These are phyloP conservation scores for Gallinago solitaria DNA, from an alignment of 2,797 vertebrate species.

Conservation along the genomic window DNA sequence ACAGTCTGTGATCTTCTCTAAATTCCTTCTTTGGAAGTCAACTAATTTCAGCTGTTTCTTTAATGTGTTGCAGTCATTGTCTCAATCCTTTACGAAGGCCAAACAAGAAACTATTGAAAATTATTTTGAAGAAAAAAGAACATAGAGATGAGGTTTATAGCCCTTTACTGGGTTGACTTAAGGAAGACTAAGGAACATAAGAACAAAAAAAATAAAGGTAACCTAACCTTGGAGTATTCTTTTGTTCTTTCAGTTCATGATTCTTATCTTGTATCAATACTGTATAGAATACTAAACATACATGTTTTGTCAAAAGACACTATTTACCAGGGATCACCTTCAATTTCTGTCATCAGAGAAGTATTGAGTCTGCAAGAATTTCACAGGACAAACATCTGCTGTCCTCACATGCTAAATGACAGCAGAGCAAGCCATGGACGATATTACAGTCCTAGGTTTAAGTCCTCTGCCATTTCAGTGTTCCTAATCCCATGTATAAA, in stretches of 20 bases:
- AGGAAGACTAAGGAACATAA: background rate
- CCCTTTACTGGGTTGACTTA: background rate
- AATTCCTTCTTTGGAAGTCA: background rate
- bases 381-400: background rate
- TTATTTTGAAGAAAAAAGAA: background rate
- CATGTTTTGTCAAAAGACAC: background rate
- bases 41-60: conserved; percentile 6
- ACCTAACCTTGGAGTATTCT: background rate
- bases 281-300: background rate
- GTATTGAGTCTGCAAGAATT: background rate
- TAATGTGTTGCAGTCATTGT: conserved; percentile 56
- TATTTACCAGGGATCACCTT: background rate
- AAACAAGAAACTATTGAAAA: background rate
- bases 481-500: background rate
- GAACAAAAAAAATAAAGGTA: background rate
- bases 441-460: background rate
- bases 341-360: background rate
- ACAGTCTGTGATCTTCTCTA: background rate
- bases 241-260: background rate
- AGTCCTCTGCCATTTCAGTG: background rate
- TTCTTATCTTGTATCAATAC: background rate
- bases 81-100: conserved; percentile 15
- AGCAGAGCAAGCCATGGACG: background rate
- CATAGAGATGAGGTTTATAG: rapidly evolving
- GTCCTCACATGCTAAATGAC: background rate